Evolutionary conservation across 1,140 invertebrate species (phyloP).

Genomic region (Mycetomoellerius zeteki): DNA sequence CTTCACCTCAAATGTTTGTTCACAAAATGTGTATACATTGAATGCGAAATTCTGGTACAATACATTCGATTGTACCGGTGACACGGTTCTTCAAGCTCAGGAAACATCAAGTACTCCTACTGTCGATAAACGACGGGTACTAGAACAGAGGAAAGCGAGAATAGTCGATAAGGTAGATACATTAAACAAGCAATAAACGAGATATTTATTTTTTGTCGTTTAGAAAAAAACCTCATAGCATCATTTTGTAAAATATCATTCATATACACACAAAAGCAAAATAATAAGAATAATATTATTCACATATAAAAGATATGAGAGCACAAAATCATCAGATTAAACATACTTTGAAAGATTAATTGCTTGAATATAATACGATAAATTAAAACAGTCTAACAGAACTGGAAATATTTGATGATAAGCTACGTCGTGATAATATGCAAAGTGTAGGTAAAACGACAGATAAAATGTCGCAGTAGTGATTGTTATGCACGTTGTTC

Average conservation of each 20-base stretch:
- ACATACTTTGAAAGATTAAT: slow-evolving; percentile 16
- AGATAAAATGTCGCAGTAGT: background rate
- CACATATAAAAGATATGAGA: background rate
- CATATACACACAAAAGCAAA: background rate
- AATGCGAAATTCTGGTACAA: background rate
- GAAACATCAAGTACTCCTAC: slow-evolving; percentile 37
- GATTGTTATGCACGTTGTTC: background rate
- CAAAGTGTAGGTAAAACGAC: background rate
- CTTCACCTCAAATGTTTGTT: background rate
- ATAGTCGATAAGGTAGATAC: slow-evolving; percentile 47
- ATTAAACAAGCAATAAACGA: background rate
- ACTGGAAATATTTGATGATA: background rate
- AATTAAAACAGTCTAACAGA: background rate
- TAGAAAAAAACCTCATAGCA: background rate
- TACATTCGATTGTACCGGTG: slow-evolving; percentile 23
- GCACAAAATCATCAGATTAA: background rate
- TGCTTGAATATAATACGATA: background rate
- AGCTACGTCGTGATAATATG: background rate
- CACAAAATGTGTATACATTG: background rate
- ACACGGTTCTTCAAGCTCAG: slow-evolving; percentile 35
- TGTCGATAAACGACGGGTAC: slow-evolving; percentile 38
- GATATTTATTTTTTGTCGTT: background rate
- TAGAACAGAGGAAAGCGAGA: slow-evolving; percentile 27
- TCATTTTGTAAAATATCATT: background rate
- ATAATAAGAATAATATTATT: slow-evolving; percentile 6